phyloP scores from a whole-genome alignment of 2,113 vertebrate genomes.

The Halichoerus grypus region DNA sequence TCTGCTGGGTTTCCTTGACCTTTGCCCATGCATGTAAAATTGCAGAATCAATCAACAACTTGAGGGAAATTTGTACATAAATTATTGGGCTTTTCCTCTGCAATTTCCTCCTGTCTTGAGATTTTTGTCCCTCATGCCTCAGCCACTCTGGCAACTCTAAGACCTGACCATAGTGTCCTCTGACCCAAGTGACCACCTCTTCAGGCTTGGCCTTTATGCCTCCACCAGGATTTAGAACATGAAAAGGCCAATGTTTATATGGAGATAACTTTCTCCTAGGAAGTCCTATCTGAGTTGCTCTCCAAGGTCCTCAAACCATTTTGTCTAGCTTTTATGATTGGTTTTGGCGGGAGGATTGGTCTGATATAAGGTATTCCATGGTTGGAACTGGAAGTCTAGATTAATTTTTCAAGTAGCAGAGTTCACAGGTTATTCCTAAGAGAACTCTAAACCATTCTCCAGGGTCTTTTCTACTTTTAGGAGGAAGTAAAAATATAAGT shows the following conservation, averaged over 20 bases:
- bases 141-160: background rate
- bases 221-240: background rate
- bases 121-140: background rate
- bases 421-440: background rate
- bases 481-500: slow-evolving; percentile 30
- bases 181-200: background rate
- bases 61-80: background rate
- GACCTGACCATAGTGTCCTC: background rate
- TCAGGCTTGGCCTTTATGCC: background rate
- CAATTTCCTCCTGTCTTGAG: background rate
- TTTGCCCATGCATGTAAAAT: background rate
- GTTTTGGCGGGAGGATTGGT: background rate
- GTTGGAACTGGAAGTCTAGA: background rate
- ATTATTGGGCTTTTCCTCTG: background rate
- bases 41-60: background rate
- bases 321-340: background rate
- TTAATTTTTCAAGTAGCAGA: slow-evolving; percentile 9
- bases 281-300: background rate
- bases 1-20: background rate
- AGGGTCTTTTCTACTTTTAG: background rate
- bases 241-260: background rate
- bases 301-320: background rate
- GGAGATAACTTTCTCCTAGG: background rate
- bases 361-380: background rate
- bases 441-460: slow-evolving; percentile 20